These are phyloP conservation scores for Columba guinea DNA, from an alignment of 2,797 vertebrate genomes.

Conservation along the genomic window DNA sequence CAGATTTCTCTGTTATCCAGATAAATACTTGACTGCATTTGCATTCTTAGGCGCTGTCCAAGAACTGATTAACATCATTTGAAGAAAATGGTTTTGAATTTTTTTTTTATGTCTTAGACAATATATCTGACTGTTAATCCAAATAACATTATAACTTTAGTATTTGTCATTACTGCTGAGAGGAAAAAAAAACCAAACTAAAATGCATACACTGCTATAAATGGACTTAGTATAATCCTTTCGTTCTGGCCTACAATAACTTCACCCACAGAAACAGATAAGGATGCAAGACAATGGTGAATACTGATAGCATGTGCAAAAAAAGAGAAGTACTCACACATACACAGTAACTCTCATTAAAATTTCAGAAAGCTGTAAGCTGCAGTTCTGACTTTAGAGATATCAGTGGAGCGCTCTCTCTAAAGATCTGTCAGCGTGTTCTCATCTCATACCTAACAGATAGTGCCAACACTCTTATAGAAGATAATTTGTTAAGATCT, in stretches of 20 bases:
- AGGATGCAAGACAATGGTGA: background rate
- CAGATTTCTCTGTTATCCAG: background rate
- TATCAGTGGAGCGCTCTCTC: background rate
- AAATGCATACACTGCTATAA: slow-evolving; percentile 9
- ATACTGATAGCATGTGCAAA: background rate
- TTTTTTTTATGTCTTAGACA: background rate
- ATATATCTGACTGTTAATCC: background rate
- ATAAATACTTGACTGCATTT: background rate
- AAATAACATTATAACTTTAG: background rate
- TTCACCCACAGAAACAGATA: background rate
- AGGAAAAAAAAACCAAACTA: background rate
- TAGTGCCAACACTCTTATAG: background rate
- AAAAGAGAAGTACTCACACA: background rate
- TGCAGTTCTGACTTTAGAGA: background rate
- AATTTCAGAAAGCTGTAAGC: background rate
- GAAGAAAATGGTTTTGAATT: background rate
- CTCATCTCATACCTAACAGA: background rate
- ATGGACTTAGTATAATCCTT: slow-evolving; percentile 13
- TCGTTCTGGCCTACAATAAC: background rate
- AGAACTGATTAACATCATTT: background rate
- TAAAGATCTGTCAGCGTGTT: background rate
- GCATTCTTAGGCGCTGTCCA: background rate
- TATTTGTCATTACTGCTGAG: slow-evolving; percentile 1
- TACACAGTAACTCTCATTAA: background rate
- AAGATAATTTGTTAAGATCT: background rate